Base-by-base conservation (phyloP, 1,140 invertebrate genomes). In the Lordiphosa clarofinis region DNA sequence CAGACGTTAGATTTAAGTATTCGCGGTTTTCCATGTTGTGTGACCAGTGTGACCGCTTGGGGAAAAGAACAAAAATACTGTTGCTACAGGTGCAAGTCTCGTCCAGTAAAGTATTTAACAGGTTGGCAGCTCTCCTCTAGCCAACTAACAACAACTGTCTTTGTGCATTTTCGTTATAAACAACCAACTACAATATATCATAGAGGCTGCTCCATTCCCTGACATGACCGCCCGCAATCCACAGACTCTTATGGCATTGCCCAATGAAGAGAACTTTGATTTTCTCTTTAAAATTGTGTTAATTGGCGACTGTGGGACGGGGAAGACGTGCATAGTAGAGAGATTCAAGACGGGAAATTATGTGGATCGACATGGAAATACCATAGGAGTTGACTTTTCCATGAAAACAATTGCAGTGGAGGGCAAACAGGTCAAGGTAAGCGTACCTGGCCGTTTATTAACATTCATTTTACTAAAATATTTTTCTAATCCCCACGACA, bases 361-460 rank as follows among this genome's bases (percentile, higher is more conserved):
- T 88, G 94, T 97, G 56, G 96, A 98, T 90, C 92, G 94, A 73
- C 96, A 98, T 89, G 96, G 96, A 13, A 97, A 95, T 86, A 98
- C 97, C 19, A 98, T 98, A 78, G 97, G 97, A 46, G 97, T 98
- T 21, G 97, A 98, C 90, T 98, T 98, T 90, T 97, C 96, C 56
- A 98, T 98, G 96, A 98, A 98, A 92, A 98, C 96, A 15, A 92
- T 98, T 6, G 91, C 95, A 53, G 93, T 98, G 43, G 96, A 98
- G 90, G 95, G 94, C 10, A 98, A 98, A 90, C 94, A 94, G 91
- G 94, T 98, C 54, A 98, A 98, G 93, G 96, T 97, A 90, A 89
- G 71, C 84, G 6, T 38, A 13, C 11, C 7, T 4, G 4, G 1
- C 4, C 0, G 24, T 10, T 38, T 0, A 1, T 4, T 0, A 3